Evolutionary conservation across 1,140 invertebrate species (phyloP).

Genomic region (Magallana ariakensis): DNA sequence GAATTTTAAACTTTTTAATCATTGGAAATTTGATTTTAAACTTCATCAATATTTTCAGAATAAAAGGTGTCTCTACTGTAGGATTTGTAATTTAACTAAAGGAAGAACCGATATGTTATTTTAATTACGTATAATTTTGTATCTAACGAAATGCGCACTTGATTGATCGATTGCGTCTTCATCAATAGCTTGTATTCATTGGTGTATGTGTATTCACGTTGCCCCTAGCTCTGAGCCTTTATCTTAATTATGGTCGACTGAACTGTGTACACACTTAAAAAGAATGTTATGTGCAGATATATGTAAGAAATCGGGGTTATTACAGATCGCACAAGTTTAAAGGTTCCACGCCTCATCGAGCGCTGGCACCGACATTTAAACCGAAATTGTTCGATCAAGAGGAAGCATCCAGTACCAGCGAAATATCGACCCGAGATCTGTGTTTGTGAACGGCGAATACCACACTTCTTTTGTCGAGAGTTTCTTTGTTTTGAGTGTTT

Average conservation of each 20-base stretch:
- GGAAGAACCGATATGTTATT: too few relatives aligned
- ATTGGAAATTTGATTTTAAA: too few relatives aligned
- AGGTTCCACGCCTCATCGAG: constrained; percentile 3
- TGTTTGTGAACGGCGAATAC: background rate
- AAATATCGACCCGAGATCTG: background rate
- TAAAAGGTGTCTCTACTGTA: too few relatives aligned
- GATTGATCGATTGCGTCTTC: too few relatives aligned
- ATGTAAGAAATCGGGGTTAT: background rate
- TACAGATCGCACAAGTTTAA: background rate
- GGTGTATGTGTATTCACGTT: too few relatives aligned
- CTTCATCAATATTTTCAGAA: too few relatives aligned
- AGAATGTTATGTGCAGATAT: background rate
- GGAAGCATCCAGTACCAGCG: background rate
- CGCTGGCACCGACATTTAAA: background rate
- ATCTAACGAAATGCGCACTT: too few relatives aligned
- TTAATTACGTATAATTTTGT: too few relatives aligned
- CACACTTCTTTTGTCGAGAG: background rate
- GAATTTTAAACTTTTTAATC: too few relatives aligned
- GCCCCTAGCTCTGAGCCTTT: background rate
- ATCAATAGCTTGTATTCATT: too few relatives aligned
- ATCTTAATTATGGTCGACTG: background rate
- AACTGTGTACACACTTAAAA: constrained; percentile 4
- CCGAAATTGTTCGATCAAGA: constrained; percentile 1
- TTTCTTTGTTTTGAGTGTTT: background rate
- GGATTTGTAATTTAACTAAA: too few relatives aligned